A percentile compares a stretch with the other conserved stretches of the same genome.
phyloP scores from a whole-genome alignment of 2,888 invertebrate species.

The Drosophila tripunctata region DNA sequence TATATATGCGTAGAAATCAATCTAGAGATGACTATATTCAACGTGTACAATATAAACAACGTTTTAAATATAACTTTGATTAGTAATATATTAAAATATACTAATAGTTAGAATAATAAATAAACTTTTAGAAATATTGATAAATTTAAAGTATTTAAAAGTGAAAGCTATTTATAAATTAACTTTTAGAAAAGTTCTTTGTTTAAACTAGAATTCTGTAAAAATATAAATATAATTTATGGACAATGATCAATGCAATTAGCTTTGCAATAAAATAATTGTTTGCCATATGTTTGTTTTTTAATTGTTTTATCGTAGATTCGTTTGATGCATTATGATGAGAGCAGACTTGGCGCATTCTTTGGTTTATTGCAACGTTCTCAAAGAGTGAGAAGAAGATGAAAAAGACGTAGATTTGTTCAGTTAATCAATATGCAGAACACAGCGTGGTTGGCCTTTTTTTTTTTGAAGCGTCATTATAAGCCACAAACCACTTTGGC shows the following conservation, averaged over 20 bases:
- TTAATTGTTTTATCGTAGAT: slow-evolving; percentile 1
- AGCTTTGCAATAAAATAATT: background rate
- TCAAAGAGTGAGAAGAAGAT: slow-evolving; percentile 9
- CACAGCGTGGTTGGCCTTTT: slow-evolving; percentile 37
- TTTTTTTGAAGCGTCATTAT: slow-evolving; percentile 58
- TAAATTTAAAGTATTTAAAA: too few species aligned
- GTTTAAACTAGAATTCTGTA: too few species aligned
- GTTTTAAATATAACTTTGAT: too few species aligned
- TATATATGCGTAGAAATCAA: too few species aligned
- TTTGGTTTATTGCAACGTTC: slow-evolving; percentile 36
- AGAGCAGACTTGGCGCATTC: slow-evolving; percentile 35
- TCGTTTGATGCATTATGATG: slow-evolving; percentile 25
- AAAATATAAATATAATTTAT: too few species aligned
- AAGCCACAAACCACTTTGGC: slow-evolving; percentile 51
- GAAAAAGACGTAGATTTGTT: slow-evolving; percentile 24
- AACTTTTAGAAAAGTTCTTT: too few species aligned
- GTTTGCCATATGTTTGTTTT: background rate
- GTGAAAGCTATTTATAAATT: too few species aligned
- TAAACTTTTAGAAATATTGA: too few species aligned
- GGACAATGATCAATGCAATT: background rate
- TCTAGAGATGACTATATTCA: too few species aligned
- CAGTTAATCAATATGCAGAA: slow-evolving; percentile 67
- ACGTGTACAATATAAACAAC: too few species aligned
- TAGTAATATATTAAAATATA: too few species aligned
- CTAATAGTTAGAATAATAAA: too few species aligned